Evolutionary conservation across 1,140 invertebrate genomes (phyloP), one percentile per base, ranked within the genome.

Genomic region (Parasteatoda tepidariorum): DNA sequence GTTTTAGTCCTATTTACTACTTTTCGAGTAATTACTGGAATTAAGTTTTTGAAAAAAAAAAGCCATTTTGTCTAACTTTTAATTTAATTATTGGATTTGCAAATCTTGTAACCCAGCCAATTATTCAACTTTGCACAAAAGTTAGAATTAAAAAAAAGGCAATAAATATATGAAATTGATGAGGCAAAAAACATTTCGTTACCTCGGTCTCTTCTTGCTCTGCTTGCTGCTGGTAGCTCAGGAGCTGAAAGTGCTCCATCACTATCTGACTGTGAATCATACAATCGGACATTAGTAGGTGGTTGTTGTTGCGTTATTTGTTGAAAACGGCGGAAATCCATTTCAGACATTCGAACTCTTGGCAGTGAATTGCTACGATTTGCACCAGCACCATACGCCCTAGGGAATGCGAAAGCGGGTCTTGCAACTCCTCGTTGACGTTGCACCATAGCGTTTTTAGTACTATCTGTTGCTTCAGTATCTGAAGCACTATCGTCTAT

Each of bases 401-500:
- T 87, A 4, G 87, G 86, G 26, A 62, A 26, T 26, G 73, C 54
- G 26, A 82, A 64, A 34, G 38, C 26, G 28, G 64, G 59, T 48
- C 81, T 30, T 3, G 61, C 15, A 0, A 66, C 70, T 48, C 87
- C 67, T 15, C 81, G 59, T 28, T 64, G 68, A 26, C 81, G 57
- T 13, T 64, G 57, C 5, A 55, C 28, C 38, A 83, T 6, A 22
- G n/a, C 33, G 22, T 31, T 62, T 41, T 82, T 82, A 4, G 57
- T 24, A 18, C 57, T 34, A 6, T 83, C 70, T 3, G 57, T 74
- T 2, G 95, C 94, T 90, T 98, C 97, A 0, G 97, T 98, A 87
- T 98, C 97, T 22, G 96, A 98, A 41, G 95, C 95, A 88, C 96
- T 97, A 89, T 96, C 95, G 85, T 97, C 90, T 61, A 93, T 86